Conservation (phyloP, 2,888 invertebrate species). For the Dicranocentrus wangi region DNA sequence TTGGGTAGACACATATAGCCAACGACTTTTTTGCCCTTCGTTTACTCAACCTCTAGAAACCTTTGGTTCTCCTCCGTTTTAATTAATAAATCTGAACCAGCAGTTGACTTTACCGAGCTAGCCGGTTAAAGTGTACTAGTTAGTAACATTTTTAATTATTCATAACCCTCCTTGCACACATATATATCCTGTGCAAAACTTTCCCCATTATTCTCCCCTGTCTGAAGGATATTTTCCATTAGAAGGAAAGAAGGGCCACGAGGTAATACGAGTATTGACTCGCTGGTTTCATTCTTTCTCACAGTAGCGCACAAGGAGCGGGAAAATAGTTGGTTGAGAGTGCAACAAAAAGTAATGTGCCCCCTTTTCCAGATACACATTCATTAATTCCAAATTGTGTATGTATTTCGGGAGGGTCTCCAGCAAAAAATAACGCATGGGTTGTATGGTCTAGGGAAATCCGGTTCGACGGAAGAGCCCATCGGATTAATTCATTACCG, state of each 20-base stretch:
- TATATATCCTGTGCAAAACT: conserved; percentile 58
- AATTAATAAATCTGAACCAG: conserved; percentile 52
- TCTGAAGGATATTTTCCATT: conserved; percentile 44
- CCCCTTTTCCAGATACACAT: conserved; percentile 30
- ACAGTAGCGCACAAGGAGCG: conserved; percentile 17
- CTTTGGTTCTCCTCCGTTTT: conserved; percentile 8
- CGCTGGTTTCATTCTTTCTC: conserved; percentile 38
- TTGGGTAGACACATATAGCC: too few species aligned
- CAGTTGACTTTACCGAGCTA: conserved; percentile 17
- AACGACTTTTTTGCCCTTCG: too few species aligned
- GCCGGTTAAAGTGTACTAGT: neutral
- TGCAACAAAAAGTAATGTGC: conserved; percentile 50
- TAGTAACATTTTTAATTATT: conserved; percentile 63
- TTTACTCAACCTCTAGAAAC: neutral
- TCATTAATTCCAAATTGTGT: conserved; percentile 61
- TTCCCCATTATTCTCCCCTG: conserved; percentile 58
- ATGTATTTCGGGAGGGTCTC: conserved; percentile 9
- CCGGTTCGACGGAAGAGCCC: conserved; percentile 64
- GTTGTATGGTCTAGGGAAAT: conserved; percentile 56
- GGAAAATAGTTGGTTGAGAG: conserved; percentile 8
- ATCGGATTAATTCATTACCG: conserved; percentile 66
- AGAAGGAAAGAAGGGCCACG: neutral
- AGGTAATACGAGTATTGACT: neutral
- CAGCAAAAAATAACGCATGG: conserved; percentile 33
- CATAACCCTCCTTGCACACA: conserved; percentile 48